Evolutionary conservation across 2,113 vertebrate species (phyloP), one percentile per base, ranked within the genome.

Genomic region (Sphaerodactylus townsendi): DNA sequence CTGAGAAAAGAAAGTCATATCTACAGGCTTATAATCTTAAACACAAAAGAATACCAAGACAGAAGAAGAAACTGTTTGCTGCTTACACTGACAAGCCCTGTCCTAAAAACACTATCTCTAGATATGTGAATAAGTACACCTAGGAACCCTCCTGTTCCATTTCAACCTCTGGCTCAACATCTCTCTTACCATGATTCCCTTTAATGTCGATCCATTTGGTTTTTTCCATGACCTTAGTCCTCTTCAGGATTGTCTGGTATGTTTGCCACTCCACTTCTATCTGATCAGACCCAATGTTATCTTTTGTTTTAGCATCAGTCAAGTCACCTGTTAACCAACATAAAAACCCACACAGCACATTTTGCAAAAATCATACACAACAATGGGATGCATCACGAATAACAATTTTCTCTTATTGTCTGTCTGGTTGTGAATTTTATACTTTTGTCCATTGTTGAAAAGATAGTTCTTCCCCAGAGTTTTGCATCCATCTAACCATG

Each of bases 151-250:
- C 59, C 39, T 44, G 3, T 19, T 9, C n/a, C 46, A 70, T 56
- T 17, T 56, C 21, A 17, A 56, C 2, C 21, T 56, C 28, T 44
- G 33, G 46, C 6, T 70, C 25, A 25, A 46, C 23, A 14, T 82
- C n/a, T 6, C 9, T 89, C 93, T 96, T 94, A 99, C 98, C 98
- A 80, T 99, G 99, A 95, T 99, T 99, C 90, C 98, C 98, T 59
- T 97, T 98, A 89, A 99, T 97, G 94, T 99, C 98, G 71, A 99
- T 98, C 98, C 99, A 99, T 89, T 96, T 97, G 1, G 98, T 99
- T 94, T 97, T 98, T 92, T 99, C 96, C 96, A 98, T 94, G 88
- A 99, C 98, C 3, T 92, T 96, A 1, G 98, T 98, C 93, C 96
- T 97, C 94, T 98, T 99, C 87, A 99, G 93, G 91, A 98, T 90